Evolutionary conservation across 2,113 vertebrate species (phyloP).

Genomic region (Actenoides hombroni): DNA sequence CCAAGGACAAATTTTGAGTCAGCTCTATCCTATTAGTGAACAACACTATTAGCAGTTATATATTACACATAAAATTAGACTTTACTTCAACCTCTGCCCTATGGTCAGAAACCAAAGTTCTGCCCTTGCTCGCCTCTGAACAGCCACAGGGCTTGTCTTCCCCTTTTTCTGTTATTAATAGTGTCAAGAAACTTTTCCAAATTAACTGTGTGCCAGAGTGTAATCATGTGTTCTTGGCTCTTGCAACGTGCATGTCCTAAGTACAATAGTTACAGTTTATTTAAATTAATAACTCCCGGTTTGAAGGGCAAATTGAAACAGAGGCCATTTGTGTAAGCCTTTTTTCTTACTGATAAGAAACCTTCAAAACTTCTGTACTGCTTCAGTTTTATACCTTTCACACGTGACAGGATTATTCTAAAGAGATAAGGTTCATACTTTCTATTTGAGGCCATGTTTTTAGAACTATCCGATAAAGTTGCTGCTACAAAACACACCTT

Average conservation of each 20-base stretch:
- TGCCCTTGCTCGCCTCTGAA: neutral
- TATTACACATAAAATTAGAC: neutral
- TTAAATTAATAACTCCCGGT: neutral
- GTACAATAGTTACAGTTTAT: neutral
- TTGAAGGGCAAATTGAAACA: constrained; percentile 2
- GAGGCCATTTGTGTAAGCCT: neutral
- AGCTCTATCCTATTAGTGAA: neutral
- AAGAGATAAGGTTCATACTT: neutral
- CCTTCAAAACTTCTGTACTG: neutral
- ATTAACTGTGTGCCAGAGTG: neutral
- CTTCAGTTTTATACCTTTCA: neutral
- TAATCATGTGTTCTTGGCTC: neutral
- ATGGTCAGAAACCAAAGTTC: neutral
- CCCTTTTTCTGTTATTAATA: neutral
- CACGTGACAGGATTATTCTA: neutral
- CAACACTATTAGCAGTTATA: neutral
- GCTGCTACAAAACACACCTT: neutral
- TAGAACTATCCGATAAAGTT: neutral
- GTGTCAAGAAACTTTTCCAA: neutral
- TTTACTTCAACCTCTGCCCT: neutral
- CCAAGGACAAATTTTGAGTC: neutral
- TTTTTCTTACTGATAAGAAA: neutral
- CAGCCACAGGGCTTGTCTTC: neutral
- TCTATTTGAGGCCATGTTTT: neutral
- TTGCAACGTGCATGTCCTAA: neutral